Evolutionary conservation across 2,113 vertebrate species (phyloP), one percentile per base, ranked within the genome.

Genomic region (Hypomesus transpacificus): DNA sequence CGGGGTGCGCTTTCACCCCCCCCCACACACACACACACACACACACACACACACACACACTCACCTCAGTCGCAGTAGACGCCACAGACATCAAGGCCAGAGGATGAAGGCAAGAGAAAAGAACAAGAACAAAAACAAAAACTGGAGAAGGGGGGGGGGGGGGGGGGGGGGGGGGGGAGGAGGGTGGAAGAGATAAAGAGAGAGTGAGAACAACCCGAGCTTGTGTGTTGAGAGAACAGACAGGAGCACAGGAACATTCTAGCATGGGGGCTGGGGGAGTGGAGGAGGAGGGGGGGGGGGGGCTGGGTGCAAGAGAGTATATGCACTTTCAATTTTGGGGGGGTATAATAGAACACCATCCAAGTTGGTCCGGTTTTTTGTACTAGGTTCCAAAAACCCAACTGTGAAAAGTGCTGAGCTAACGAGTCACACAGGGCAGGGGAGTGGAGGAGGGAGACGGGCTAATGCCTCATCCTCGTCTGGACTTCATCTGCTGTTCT

Each of bases 21-120:
- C 17, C 7, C 22, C 21, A n/a, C n/a, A n/a, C n/a, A n/a, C n/a
- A n/a, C n/a, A 56, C 16, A 62, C n/a, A 18, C 51, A 53, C 16
- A 24, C 50, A 57, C 2, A 2, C 16, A 56, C 11, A 21, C 4
- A 24, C n/a, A 14, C 5, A n/a, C 52, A 31, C 57, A 82, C 95
- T 96, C 93, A 96, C 95, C 95, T 94, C 86, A 61, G 70, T 80
- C 88, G 89, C 69, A 75, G 92, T 91, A 91, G 92, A 92, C 90
- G 93, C 89, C 90, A 76, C 74, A 91, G 91, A 93, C 92, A 92
- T 95, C 94, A 96, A 93, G 95, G 94, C 95, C 95, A 96, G 92
- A 95, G 92, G 93, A 96, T 96, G 92, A 96, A 96, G 92, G 95
- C 94, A 90, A 95, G 94, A 93, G 94, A 95, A 91, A 96, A 96